Evolutionary conservation across 2,888 invertebrate species (phyloP).

Genomic region (Danaus chrysippus): DNA sequence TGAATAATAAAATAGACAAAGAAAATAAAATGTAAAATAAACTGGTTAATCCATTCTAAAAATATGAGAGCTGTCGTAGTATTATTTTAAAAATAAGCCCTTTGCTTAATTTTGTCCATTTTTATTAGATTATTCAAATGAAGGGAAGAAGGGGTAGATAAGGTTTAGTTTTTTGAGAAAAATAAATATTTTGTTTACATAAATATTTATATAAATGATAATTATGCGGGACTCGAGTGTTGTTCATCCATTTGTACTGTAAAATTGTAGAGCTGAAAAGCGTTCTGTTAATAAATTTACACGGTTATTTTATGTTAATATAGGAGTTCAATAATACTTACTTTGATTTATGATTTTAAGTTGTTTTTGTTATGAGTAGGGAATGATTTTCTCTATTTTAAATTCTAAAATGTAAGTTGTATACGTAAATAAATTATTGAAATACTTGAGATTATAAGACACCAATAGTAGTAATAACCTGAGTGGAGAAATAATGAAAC

Average conservation of each 20-base stretch:
- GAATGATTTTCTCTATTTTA: too few relatives aligned
- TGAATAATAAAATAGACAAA: too few relatives aligned
- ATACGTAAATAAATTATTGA: too few relatives aligned
- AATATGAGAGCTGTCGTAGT: slow-evolving; percentile 16
- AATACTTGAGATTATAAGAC: too few relatives aligned
- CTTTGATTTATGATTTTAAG: too few relatives aligned
- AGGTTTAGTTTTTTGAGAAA: slow-evolving; percentile 15
- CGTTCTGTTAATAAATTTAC: too few relatives aligned
- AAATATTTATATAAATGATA: slow-evolving; percentile 4
- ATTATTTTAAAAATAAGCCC: slow-evolving; percentile 22
- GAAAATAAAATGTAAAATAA: background rate
- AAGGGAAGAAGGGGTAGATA: slow-evolving; percentile 17
- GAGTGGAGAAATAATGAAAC: too few relatives aligned
- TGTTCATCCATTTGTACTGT: background rate
- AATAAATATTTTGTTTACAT: slow-evolving; percentile 4
- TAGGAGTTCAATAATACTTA: too few relatives aligned
- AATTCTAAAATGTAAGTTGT: too few relatives aligned
- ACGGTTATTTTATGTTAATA: too few relatives aligned
- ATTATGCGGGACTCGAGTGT: slow-evolving; percentile 7
- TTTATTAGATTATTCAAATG: slow-evolving; percentile 53
- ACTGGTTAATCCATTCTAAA: slow-evolving; percentile 7
- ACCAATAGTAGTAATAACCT: too few relatives aligned
- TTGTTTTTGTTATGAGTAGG: too few relatives aligned
- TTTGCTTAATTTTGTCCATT: slow-evolving; percentile 33
- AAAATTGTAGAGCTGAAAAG: background rate